phyloP scores from a whole-genome alignment of 2,888 invertebrate genomes.

The Notocelia uddmanniana region DNA sequence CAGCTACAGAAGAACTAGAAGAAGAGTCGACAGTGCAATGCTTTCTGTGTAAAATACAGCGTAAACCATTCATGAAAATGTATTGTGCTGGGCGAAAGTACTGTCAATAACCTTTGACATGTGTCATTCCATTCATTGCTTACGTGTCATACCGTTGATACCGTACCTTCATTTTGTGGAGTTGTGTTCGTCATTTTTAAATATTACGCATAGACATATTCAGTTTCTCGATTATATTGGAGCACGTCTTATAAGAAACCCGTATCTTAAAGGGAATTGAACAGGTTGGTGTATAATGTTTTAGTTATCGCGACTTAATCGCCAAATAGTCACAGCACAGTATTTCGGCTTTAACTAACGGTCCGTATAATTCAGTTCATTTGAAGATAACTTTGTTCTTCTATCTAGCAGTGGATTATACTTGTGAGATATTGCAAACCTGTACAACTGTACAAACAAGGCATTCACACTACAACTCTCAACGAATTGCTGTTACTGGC shows the following conservation, averaged over 20 bases:
- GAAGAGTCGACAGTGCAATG: background rate
- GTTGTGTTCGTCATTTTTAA: constrained; percentile 53
- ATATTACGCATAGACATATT: constrained; percentile 40
- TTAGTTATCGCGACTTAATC: constrained; percentile 29
- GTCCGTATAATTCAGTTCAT: background rate
- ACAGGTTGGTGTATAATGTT: constrained; percentile 23
- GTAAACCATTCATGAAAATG: constrained; percentile 33
- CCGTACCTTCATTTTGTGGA: constrained; percentile 65
- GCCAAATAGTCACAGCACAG: background rate
- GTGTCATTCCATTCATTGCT: constrained; percentile 86
- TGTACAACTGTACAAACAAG: background rate
- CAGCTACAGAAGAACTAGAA: background rate
- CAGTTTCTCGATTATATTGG: constrained; percentile 15
- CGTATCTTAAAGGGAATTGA: background rate
- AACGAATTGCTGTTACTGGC: constrained; percentile 13
- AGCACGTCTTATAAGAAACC: constrained; percentile 15
- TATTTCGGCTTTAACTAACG: constrained; percentile 13
- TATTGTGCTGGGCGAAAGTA: constrained; percentile 61
- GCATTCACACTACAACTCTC: background rate
- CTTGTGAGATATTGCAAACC: background rate
- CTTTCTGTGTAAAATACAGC: constrained; percentile 41
- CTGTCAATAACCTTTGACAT: constrained; percentile 86
- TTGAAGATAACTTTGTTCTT: background rate
- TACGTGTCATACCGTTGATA: constrained; percentile 84
- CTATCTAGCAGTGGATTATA: background rate